Percentiles rank a stretch among this genome's conserved stretches.
phyloP scores from a whole-genome alignment of 1,140 invertebrate genomes.

The Eulimnadia texana region DNA sequence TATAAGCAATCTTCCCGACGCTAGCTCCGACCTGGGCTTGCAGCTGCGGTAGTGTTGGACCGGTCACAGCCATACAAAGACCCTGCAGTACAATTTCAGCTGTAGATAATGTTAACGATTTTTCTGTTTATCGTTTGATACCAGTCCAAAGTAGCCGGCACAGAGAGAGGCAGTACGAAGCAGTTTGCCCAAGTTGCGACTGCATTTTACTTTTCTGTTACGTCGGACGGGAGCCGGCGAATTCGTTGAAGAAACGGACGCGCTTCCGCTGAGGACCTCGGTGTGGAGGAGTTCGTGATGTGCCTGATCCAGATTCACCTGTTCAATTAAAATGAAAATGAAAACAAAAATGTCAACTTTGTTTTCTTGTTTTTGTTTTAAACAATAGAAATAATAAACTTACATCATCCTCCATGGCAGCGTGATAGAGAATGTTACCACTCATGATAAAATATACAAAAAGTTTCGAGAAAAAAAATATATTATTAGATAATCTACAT shows the following conservation, averaged over 20 bases:
- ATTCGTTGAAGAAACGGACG: not conserved
- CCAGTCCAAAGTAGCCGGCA: constrained; percentile 21
- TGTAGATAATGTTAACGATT: too few relatives aligned
- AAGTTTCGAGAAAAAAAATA: too few relatives aligned
- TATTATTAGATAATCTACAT: too few relatives aligned
- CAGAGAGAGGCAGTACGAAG: constrained; percentile 18
- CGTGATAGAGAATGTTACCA: not conserved
- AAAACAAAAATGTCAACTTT: not conserved
- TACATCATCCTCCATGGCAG: not conserved
- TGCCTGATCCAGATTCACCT: constrained; percentile 2
- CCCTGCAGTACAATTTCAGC: constrained; percentile 26
- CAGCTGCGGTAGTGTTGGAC: constrained; percentile 31
- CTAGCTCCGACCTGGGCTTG: constrained; percentile 24
- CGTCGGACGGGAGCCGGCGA: not conserved
- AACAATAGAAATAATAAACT: not conserved
- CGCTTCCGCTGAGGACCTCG: not conserved
- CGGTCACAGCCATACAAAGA: constrained; percentile 31
- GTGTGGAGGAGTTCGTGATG: not conserved
- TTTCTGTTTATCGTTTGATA: too few relatives aligned
- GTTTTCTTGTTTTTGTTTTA: too few relatives aligned
- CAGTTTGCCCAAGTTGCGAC: constrained; percentile 1
- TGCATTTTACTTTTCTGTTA: not conserved
- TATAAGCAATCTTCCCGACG: constrained; percentile 18
- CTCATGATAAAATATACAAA: too few relatives aligned
- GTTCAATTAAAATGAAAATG: not conserved